Percentiles rank a stretch among this genome's conserved stretches.
Evolutionary conservation across 2,797 vertebrate species (phyloP).

Genomic region (Xiphorhynchus erythropygius): DNA sequence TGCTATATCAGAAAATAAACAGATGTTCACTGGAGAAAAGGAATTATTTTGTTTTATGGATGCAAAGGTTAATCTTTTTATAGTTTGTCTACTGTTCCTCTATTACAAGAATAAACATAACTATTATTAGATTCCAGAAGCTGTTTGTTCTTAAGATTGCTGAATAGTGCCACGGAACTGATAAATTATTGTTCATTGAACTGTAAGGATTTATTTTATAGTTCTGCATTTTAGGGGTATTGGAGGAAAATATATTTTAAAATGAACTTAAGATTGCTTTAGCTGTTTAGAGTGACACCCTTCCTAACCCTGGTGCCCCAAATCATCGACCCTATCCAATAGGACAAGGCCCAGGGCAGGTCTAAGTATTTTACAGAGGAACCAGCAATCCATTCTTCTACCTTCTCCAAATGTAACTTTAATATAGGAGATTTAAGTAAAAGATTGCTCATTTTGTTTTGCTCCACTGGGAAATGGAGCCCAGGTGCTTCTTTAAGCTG

Average conservation of each 20-base stretch:
- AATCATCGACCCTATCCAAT: fast-evolving
- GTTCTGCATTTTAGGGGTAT: background rate
- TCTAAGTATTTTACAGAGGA: background rate
- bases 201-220: background rate
- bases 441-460: background rate
- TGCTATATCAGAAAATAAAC: constrained; percentile 38
- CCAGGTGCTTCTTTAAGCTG: background rate
- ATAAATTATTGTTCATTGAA: background rate
- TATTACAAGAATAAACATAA: constrained; percentile 53
- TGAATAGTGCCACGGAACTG: background rate
- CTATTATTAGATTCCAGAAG: constrained; percentile 52
- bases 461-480: background rate
- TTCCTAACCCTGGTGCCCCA: background rate
- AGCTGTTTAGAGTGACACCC: background rate
- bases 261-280: background rate
- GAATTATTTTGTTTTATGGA: constrained; percentile 39
- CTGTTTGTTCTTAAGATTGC: constrained; percentile 18
- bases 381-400: background rate
- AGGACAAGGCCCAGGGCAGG: background rate
- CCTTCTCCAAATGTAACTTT: background rate
- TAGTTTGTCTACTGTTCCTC: constrained; percentile 21
- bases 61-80: constrained; percentile 41
- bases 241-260: background rate
- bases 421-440: background rate
- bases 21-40: constrained; percentile 48